Conservation (phyloP, 2,113 vertebrate genomes). For the Pluvianellus socialis region DNA sequence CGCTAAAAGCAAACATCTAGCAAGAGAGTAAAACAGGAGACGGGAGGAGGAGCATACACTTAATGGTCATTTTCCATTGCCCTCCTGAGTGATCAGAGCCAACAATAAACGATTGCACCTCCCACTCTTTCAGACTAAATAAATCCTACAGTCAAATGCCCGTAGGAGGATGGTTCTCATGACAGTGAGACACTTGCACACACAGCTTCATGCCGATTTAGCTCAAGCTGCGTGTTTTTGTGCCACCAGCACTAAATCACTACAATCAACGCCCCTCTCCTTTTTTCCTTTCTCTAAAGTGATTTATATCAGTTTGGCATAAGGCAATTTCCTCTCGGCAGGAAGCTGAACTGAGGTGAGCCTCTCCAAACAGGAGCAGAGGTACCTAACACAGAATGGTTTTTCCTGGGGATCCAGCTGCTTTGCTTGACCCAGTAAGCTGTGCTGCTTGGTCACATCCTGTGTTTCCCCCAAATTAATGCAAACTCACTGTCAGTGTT, state of each 20-base stretch:
- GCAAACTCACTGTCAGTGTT: background rate
- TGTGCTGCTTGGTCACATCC: background rate
- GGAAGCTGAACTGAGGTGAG: background rate
- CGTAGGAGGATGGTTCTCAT: slow-evolving; percentile 17
- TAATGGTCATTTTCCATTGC: slow-evolving; percentile 33
- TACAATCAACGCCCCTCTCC: background rate
- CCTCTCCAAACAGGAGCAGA: background rate
- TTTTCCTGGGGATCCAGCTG: background rate
- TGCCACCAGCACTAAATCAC: slow-evolving; percentile 40
- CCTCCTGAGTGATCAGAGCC: slow-evolving; percentile 34
- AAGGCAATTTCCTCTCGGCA: slow-evolving; percentile 8
- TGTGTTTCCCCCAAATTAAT: background rate
- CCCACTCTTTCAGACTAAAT: slow-evolving; percentile 38
- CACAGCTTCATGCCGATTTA: background rate
- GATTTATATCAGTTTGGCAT: background rate
- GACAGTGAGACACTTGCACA: slow-evolving; percentile 32
- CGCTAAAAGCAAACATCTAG: slow-evolving; percentile 29
- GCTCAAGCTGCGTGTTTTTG: background rate
- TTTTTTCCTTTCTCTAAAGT: background rate
- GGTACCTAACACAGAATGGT: background rate
- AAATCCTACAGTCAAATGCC: background rate
- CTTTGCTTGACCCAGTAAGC: background rate
- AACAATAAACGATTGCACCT: slow-evolving; percentile 10
- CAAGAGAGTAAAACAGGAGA: background rate
- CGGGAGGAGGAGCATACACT: slow-evolving; percentile 8